Evolutionary conservation across 2,797 vertebrate species (phyloP), one percentile per base, ranked within the genome.

Genomic region (Brotula barbata): DNA sequence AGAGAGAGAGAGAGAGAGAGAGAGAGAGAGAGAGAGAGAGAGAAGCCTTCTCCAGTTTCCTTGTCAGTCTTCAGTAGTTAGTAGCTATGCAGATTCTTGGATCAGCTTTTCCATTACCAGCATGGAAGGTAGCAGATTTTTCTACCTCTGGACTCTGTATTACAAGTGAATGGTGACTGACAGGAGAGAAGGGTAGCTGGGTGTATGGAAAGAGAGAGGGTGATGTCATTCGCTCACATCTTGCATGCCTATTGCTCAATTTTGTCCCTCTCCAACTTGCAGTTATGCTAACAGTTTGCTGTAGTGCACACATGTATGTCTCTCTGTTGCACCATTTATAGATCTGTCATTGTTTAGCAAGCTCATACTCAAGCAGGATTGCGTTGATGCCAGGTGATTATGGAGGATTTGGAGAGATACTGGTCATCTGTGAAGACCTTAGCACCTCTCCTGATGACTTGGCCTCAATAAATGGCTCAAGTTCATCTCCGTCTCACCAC

Each of bases 31-130:
- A 37, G 20, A 13, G 51, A 20, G 59, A 23, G 50, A 48, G 53
- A 68, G 50, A 23, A 19, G 33, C 62, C 54, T 75, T 28, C 4
- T 4, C 31, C 12, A 34, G 22, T 49, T 56, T 41, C 37, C 62
- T 49, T 58, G 56, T 64, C 54, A 49, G 39, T 60, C 67, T 65
- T 56, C 62, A 19, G 34, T 77, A 57, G 66, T 68, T 75, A n/a
- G n/a, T 57, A 68, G 57, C 68, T 58, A 41, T 61, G 63, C 54
- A 68, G 37, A 60, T 73, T 64, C 61, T 62, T 51, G 60, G 54
- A 74, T 77, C 64, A 75, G 44, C 58, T 77, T 81, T 82, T 82
- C 62, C 73, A 82, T 80, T 80, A 68, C 77, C 21, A 63, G 33
- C 56, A 52, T 66, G 60, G 68, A 76, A 68, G 49, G 56, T 79